A percentile compares a stretch with the other conserved stretches of the same genome.
These are phyloP conservation scores for Brachionus manjavacas DNA, from an alignment of 1,140 invertebrate species.

Conservation along the genomic window DNA sequence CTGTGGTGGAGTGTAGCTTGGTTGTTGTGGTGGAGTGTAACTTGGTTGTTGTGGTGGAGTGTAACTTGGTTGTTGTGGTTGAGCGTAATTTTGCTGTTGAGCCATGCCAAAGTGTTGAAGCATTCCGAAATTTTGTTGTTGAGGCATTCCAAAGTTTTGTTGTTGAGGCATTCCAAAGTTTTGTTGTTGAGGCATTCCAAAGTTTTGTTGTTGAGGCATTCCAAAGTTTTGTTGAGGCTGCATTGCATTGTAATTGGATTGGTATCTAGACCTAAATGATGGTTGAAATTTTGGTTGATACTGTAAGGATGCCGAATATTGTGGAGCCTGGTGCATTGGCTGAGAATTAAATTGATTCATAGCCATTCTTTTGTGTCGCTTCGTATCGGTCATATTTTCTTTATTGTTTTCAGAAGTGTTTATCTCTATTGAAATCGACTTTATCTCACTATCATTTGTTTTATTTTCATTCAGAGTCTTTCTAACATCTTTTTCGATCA, in stretches of 20 bases:
- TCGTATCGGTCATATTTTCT: not conserved
- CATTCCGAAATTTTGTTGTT: too few relatives aligned
- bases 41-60: not conserved
- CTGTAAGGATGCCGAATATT: not conserved
- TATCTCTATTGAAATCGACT: not conserved
- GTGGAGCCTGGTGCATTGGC: not conserved
- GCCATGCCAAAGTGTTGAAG: too few relatives aligned
- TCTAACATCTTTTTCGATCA: not conserved
- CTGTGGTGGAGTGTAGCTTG: not conserved
- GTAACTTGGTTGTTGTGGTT: not conserved
- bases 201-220: not conserved
- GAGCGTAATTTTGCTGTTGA: not conserved
- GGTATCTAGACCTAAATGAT: not conserved
- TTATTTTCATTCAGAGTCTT: not conserved
- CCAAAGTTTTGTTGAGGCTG: not conserved
- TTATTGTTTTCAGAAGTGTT: not conserved
- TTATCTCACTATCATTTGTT: not conserved
- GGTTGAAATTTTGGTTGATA: conserved; percentile 10
- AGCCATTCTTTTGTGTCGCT: not conserved
- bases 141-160: too few relatives aligned
- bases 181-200: too few relatives aligned
- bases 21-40: not conserved
- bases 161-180: too few relatives aligned
- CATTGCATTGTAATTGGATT: not conserved
- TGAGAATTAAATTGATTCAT: not conserved